Conservation (phyloP, 2,113 vertebrate genomes). For the Chaetops frenatus region DNA sequence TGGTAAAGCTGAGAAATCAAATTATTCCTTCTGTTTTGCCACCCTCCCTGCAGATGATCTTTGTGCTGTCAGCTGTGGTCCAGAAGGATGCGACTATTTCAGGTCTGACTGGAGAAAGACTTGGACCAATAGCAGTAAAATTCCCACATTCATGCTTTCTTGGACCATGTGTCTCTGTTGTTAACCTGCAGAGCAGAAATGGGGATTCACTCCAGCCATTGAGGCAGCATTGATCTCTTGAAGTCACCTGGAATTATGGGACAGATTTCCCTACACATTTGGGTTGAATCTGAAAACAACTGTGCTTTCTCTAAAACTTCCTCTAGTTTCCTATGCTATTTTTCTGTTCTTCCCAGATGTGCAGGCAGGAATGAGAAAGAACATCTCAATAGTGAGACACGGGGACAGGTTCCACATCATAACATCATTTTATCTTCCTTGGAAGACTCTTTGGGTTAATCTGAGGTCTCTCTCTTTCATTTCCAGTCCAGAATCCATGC, state of each 20-base stretch:
- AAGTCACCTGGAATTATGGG: background rate
- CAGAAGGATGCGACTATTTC: background rate
- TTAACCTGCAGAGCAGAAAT: background rate
- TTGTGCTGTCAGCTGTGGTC: background rate
- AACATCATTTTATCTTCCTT: background rate
- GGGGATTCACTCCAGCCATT: background rate
- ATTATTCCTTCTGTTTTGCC: background rate
- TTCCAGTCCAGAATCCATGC: background rate
- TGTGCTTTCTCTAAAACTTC: background rate
- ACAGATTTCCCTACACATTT: background rate
- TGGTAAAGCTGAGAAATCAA: background rate
- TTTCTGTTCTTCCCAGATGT: background rate
- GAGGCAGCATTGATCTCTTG: background rate
- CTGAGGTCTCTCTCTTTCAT: background rate
- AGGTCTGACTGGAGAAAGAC: background rate
- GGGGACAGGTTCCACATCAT: background rate
- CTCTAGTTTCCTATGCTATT: background rate
- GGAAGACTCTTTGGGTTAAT: background rate
- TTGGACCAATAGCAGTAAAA: background rate
- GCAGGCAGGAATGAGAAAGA: background rate
- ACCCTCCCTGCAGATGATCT: background rate
- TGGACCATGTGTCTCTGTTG: background rate
- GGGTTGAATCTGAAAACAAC: background rate
- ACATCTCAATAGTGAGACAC: background rate
- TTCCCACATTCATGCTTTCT: background rate